Percentiles rank a stretch among this genome's conserved stretches.
These are phyloP conservation scores for Leptestheria dahalacensis DNA, from an alignment of 1,140 invertebrate species.

Conservation along the genomic window DNA sequence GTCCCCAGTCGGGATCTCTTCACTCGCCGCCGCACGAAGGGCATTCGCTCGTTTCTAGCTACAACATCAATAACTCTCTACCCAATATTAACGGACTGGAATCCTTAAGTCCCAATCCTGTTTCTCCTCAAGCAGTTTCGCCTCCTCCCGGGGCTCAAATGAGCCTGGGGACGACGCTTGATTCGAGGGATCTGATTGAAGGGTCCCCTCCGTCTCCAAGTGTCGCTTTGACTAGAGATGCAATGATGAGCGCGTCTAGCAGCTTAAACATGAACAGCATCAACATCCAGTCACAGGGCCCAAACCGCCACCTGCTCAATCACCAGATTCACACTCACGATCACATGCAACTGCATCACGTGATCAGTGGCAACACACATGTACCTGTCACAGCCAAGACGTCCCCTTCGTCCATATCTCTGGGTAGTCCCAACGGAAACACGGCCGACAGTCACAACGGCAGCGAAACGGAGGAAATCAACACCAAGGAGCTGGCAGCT, in stretches of 20 bases:
- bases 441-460: slow-evolving; percentile 15
- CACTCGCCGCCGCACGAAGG: slow-evolving; percentile 35
- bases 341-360: background rate
- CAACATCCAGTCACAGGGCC: background rate
- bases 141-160: background rate
- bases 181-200: background rate
- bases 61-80: slow-evolving; percentile 20
- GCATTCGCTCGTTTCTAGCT: slow-evolving; percentile 17
- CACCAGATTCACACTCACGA: background rate
- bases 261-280: background rate
- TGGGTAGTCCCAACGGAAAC: background rate
- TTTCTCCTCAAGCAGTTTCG: background rate
- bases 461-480: slow-evolving; percentile 84
- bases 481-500: slow-evolving; percentile 97
- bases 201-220: background rate
- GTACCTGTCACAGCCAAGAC: slow-evolving; percentile 8
- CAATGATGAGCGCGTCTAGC: background rate
- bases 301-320: background rate
- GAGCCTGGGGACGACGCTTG: background rate
- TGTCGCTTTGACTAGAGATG: background rate
- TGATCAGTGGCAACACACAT: background rate
- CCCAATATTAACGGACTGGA: slow-evolving; percentile 31
- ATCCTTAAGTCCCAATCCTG: background rate
- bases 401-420: slow-evolving; percentile 22
- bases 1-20: slow-evolving; percentile 32